Conservation (phyloP, 2,113 vertebrate genomes). For the Channa maculata region DNA sequence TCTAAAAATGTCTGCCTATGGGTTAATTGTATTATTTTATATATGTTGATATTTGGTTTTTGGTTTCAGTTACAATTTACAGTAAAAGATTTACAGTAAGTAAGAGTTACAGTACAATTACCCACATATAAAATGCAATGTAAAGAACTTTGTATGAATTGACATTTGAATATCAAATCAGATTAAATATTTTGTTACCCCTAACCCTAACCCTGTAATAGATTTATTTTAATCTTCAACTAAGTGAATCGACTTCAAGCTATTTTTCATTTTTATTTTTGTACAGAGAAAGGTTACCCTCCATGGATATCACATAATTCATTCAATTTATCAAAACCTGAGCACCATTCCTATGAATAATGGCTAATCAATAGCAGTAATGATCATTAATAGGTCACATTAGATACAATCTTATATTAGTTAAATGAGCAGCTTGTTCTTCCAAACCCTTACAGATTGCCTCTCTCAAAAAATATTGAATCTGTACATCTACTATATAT, state of each 20-base stretch:
- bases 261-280: constrained; percentile 45
- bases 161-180: too few relatives aligned
- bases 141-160: too few relatives aligned
- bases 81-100: too few relatives aligned
- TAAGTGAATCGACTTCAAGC: constrained; percentile 38
- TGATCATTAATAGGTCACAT: constrained; percentile 73
- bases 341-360: constrained; percentile 57
- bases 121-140: too few relatives aligned
- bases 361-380: constrained; percentile 74
- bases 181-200: too few relatives aligned
- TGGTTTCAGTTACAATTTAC: too few relatives aligned
- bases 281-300: constrained; percentile 21
- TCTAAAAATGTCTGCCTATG: neutral
- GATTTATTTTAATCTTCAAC: constrained; percentile 3
- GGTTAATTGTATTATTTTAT: neutral
- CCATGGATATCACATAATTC: constrained; percentile 54
- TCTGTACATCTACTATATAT: neutral
- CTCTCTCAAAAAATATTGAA: neutral
- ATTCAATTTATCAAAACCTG: constrained; percentile 49
- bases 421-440: constrained; percentile 52
- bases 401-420: constrained; percentile 57
- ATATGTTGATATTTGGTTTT: too few relatives aligned
- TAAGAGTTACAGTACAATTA: too few relatives aligned
- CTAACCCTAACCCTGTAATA: too few relatives aligned
- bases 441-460: constrained; percentile 22